These are phyloP conservation scores for Lasius fuliginosus DNA, from an alignment of 2,888 invertebrate genomes.

Conservation along the genomic window DNA sequence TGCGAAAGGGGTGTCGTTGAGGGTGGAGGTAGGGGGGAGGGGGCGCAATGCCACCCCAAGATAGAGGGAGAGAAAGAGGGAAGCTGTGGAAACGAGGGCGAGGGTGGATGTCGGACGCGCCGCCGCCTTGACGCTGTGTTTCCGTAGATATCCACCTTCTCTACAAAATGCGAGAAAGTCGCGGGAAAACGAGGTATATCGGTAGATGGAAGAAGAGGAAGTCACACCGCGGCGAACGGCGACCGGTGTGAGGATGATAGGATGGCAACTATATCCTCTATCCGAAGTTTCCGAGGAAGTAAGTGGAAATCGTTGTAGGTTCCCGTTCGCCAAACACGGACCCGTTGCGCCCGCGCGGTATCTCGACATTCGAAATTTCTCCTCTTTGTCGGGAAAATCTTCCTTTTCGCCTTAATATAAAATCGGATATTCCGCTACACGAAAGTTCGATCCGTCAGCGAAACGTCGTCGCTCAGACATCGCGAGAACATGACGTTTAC, in stretches of 20 bases:
- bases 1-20: conserved; percentile 69
- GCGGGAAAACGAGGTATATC: conserved; percentile 47
- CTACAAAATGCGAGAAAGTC: conserved; percentile 61
- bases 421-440: conserved; percentile 66
- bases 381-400: conserved; percentile 15
- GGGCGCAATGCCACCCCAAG: conserved; percentile 69
- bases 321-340: conserved; percentile 72
- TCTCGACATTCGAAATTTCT: conserved; percentile 62
- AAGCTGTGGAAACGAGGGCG: conserved; percentile 34
- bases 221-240: conserved; percentile 42
- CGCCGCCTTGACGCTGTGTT: conserved; percentile 78
- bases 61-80: conserved; percentile 64
- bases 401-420: conserved; percentile 44
- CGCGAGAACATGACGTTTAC: conserved; percentile 1
- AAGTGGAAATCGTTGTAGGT: conserved; percentile 83
- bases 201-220: conserved; percentile 67
- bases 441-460: conserved; percentile 63
- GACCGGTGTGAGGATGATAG: conserved; percentile 50
- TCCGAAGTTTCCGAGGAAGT: conserved; percentile 74
- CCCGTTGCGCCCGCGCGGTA: conserved; percentile 55
- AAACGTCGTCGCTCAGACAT: conserved; percentile 22
- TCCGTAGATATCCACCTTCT: conserved; percentile 66
- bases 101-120: conserved; percentile 70
- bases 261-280: conserved; percentile 62
- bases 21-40: conserved; percentile 12